Evolutionary conservation across 2,113 vertebrate genomes (phyloP).

Genomic region (Calidris pygmaea): DNA sequence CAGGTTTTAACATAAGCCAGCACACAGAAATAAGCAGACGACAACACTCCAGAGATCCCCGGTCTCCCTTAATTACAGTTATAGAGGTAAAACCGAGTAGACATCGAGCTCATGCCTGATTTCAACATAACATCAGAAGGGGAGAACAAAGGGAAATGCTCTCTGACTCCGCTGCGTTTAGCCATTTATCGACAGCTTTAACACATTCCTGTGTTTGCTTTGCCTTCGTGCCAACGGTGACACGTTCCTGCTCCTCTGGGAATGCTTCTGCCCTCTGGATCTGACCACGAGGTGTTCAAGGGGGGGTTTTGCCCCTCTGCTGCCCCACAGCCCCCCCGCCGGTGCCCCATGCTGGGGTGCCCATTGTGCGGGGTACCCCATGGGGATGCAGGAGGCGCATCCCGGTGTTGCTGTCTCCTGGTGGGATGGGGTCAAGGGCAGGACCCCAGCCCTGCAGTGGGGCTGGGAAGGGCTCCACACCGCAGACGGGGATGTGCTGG

Average conservation of each 20-base stretch:
- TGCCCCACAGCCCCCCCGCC: too few relatives aligned
- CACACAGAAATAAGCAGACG: neutral
- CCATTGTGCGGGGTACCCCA: accelerated
- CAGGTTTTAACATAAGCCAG: neutral
- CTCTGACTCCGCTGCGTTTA: neutral
- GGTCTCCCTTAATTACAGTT: neutral
- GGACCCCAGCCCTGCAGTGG: neutral
- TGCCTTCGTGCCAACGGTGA: neutral
- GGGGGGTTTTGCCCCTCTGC: too few relatives aligned
- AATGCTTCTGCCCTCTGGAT: neutral
- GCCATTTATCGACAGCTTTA: neutral
- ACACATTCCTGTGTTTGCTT: neutral
- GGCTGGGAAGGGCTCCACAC: neutral
- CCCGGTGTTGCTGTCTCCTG: accelerated
- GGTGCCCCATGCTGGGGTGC: accelerated
- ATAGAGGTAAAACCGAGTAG: neutral
- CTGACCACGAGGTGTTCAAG: neutral
- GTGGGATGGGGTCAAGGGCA: accelerated
- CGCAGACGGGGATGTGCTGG: neutral
- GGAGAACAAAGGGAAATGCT: neutral
- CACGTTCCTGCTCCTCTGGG: accelerated
- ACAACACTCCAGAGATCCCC: neutral
- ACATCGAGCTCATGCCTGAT: neutral
- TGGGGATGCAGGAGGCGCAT: accelerated
- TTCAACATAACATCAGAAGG: neutral